phyloP scores from a whole-genome alignment of 2,113 vertebrate genomes.

The Crotalus viridis region DNA sequence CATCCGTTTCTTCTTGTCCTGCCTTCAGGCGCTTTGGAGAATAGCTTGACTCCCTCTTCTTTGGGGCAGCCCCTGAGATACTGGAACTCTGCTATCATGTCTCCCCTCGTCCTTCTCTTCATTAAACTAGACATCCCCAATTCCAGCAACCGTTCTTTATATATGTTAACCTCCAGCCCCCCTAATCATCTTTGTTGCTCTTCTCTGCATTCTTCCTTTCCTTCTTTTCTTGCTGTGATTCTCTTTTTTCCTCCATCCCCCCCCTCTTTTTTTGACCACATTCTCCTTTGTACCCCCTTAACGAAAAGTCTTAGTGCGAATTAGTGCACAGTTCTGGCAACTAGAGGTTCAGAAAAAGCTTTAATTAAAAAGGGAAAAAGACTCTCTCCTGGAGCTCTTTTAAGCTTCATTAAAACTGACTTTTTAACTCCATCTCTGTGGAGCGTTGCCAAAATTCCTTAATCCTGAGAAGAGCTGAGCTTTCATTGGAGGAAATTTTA shows the following conservation, averaged over 20 bases:
- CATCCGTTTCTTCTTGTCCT: neutral
- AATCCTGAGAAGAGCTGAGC: neutral
- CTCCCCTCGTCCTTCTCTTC: neutral
- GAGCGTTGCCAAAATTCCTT: neutral
- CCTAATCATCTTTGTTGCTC: neutral
- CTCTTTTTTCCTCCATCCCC: neutral
- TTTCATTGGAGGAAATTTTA: neutral
- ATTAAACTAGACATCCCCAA: neutral
- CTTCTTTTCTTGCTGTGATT: neutral
- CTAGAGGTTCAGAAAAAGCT: neutral
- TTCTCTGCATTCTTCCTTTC: neutral
- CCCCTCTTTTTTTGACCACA: rapidly evolving
- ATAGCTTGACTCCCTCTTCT: neutral
- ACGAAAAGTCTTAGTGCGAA: neutral
- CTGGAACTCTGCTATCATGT: neutral
- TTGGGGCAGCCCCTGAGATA: neutral
- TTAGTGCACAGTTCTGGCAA: neutral
- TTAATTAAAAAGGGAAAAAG: neutral
- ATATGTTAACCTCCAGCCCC: neutral
- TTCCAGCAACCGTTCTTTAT: neutral
- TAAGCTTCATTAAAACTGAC: neutral
- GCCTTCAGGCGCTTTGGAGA: neutral
- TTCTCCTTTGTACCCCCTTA: neutral
- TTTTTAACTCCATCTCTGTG: neutral
- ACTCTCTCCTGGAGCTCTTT: neutral